Evolutionary conservation across 2,797 vertebrate genomes (phyloP), one percentile per base, ranked within the genome.

Genomic region (Spinus pinus): DNA sequence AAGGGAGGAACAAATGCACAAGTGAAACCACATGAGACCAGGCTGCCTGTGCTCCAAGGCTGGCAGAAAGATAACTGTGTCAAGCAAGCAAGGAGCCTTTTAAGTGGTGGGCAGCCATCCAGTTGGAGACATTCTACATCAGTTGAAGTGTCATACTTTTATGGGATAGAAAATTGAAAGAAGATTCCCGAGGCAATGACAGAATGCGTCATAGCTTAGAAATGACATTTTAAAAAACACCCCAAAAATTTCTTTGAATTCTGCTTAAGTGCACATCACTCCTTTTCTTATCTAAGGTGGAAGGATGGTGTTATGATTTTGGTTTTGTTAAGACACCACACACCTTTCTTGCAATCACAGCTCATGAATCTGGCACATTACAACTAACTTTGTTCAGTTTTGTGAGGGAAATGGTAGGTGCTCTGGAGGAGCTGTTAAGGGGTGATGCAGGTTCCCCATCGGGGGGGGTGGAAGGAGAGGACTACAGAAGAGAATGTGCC

Each of bases 21-120:
- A 95, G 82, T 94, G 58, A 93, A 96, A 94, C 85, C 93, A 91
- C 89, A 86, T 93, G 95, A 93, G 80, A 62, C n/a, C 17, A 28
- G 57, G 23, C 35, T 90, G 60, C 28, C 67, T 74, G 41, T 78
- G 31, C 72, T 94, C 75, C 57, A 83, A 88, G 85, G 46, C 42
- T 94, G 94, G 87, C 87, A 95, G 81, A 88, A 80, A 57, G 9
- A 31, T 41, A 73, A 64, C 44, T 19, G 4, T 0, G 1, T 85
- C 56, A 93, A 65, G 44, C 14, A 78, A 46, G 18, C 16, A 69
- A 85, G 62, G 15, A 88, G 47, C 39, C 75, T 93, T 94, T 88
- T 54, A 93, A 88, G 61, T n/a, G 57, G 65, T 54, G 46, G 87
- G 72, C 79, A 86, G n/a, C 42, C 28, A 50, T 86, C 81, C 87